phyloP scores from a whole-genome alignment of 2,888 invertebrate species.

The Pristionchus exspectatus region DNA sequence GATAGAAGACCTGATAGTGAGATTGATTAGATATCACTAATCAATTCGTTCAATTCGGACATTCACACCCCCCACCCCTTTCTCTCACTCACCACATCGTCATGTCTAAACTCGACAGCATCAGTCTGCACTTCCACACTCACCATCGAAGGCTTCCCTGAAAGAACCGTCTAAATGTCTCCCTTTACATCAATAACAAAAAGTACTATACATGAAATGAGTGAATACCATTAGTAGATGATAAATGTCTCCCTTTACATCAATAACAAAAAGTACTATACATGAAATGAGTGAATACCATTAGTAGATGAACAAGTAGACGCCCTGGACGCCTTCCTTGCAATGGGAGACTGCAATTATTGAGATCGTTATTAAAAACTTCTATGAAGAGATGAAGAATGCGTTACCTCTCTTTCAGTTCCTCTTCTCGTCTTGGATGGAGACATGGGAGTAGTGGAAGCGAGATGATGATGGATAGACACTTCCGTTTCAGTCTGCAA shows the following conservation, averaged over 20 bases:
- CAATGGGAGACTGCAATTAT: neutral
- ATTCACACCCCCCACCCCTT: no score
- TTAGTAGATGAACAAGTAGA: neutral
- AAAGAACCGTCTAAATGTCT: neutral
- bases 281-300: neutral
- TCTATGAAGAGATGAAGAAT: neutral
- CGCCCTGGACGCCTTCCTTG: constrained; percentile 22
- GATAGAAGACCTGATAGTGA: neutral
- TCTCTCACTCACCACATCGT: constrained; percentile 39
- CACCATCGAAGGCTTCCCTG: neutral
- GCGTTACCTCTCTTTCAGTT: constrained; percentile 33
- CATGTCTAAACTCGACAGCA: neutral
- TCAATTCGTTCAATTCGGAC: no score
- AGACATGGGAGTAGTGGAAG: neutral
- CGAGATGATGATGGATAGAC: constrained; percentile 26
- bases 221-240: no score
- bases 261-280: neutral
- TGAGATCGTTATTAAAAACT: neutral
- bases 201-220: no score
- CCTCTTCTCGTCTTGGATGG: constrained; percentile 12
- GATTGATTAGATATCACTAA: neutral
- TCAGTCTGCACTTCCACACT: constrained; percentile 52
- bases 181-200: neutral
- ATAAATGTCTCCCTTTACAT: no score
- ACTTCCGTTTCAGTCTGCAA: neutral